A percentile compares a stretch with the other conserved stretches of the same genome.
phyloP scores from a whole-genome alignment of 2,113 vertebrate species.

The Callopanchax toddi region DNA sequence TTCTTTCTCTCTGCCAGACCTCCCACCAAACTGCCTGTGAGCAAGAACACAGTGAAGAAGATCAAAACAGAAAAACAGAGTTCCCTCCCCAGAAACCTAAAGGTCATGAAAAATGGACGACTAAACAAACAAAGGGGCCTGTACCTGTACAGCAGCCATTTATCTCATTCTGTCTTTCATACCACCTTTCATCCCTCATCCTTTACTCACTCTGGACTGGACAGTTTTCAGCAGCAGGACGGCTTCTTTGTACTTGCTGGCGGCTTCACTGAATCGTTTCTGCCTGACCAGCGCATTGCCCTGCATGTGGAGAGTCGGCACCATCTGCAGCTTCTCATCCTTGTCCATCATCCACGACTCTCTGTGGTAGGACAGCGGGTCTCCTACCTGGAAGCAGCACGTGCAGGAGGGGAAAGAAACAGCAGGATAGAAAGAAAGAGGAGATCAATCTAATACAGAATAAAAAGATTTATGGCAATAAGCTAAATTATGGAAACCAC shows the following conservation, averaged over 20 bases:
- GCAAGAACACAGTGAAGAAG: slow-evolving; percentile 20
- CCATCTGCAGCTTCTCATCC: slow-evolving; percentile 85
- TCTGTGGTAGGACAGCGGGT: slow-evolving; percentile 84
- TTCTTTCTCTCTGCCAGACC: not conserved
- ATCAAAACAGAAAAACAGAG: slow-evolving; percentile 46
- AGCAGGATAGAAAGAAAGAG: not conserved
- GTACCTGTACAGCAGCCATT: too few relatives aligned
- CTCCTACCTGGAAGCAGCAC: slow-evolving; percentile 80
- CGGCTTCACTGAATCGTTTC: slow-evolving; percentile 78
- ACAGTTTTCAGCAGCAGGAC: slow-evolving; percentile 86
- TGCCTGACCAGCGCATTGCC: slow-evolving; percentile 85
- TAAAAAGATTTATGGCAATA: not conserved
- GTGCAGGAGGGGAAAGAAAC: not conserved
- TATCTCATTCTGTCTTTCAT: not conserved
- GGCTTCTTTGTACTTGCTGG: slow-evolving; percentile 87
- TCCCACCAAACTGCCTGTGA: slow-evolving; percentile 24
- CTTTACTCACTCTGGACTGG: slow-evolving; percentile 83
- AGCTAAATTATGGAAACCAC: not conserved
- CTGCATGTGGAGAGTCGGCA: slow-evolving; percentile 84
- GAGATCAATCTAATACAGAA: not conserved
- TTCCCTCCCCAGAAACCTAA: slow-evolving; percentile 40
- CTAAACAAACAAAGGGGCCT: not conserved
- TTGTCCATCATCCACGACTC: slow-evolving; percentile 92
- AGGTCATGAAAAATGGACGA: slow-evolving; percentile 5
- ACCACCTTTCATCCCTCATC: not conserved